A percentile compares a stretch with the other conserved stretches of the same genome.
These are phyloP conservation scores for Scaptomyza pallida DNA, from an alignment of 1,140 invertebrate species.

Conservation along the genomic window DNA sequence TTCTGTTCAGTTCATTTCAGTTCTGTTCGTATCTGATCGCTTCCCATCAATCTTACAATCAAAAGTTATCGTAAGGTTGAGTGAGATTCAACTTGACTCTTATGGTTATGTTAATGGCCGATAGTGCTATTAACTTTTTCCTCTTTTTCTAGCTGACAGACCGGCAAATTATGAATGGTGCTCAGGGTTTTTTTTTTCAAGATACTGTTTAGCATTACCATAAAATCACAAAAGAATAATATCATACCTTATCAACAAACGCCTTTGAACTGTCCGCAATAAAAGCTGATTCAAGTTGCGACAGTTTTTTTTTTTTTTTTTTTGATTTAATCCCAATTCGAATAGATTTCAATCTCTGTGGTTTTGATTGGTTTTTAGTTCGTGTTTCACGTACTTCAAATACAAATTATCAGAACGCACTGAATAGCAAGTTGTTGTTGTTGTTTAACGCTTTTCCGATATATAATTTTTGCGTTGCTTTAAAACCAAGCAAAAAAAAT, in stretches of 20 bases:
- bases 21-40: constrained; percentile 12
- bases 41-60: constrained; percentile 46
- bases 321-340: constrained; percentile 31
- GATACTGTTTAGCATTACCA: constrained; percentile 33
- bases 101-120: constrained; percentile 51
- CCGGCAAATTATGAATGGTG: constrained; percentile 33
- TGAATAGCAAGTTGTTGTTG: constrained; percentile 32
- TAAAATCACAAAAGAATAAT: constrained; percentile 10
- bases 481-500: constrained; percentile 17
- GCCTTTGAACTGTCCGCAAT: constrained; percentile 33
- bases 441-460: constrained; percentile 17
- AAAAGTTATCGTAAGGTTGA: constrained; percentile 29
- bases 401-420: constrained; percentile 38
- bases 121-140: constrained; percentile 23
- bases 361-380: constrained; percentile 5
- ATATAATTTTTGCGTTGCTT: constrained; percentile 23
- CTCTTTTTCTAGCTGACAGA: neutral
- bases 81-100: constrained; percentile 10
- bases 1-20: too few relatives aligned
- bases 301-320: too few relatives aligned
- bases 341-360: constrained; percentile 12
- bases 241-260: constrained; percentile 25
- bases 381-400: constrained; percentile 35
- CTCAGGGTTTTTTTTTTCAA: too few relatives aligned
- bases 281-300: constrained; percentile 7